phyloP scores from a whole-genome alignment of 1,140 invertebrate genomes.

The Apis cerana region DNA sequence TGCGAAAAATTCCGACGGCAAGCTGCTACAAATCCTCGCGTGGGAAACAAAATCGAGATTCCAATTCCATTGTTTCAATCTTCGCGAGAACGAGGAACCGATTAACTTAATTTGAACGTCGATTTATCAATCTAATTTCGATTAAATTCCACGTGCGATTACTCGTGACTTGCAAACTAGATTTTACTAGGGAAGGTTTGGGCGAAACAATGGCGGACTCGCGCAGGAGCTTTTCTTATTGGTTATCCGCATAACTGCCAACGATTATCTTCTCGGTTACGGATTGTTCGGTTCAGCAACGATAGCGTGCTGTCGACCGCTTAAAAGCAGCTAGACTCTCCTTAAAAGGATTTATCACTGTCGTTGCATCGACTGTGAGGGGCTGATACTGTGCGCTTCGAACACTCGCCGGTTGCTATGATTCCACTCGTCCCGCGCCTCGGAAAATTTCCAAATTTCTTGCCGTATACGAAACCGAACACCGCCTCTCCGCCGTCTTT shows the following conservation, averaged over 20 bases:
- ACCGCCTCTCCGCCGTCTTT: too few species aligned
- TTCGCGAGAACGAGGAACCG: too few species aligned
- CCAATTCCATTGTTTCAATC: too few species aligned
- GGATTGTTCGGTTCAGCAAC: slow-evolving; percentile 51
- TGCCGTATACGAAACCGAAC: neutral
- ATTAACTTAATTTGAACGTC: too few species aligned
- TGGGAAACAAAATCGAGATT: too few species aligned
- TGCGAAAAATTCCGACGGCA: too few species aligned
- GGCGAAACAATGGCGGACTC: slow-evolving; percentile 51
- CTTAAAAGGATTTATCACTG: slow-evolving; percentile 57
- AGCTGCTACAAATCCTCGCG: too few species aligned
- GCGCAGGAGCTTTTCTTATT: slow-evolving; percentile 37
- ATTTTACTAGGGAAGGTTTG: slow-evolving; percentile 56
- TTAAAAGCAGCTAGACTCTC: slow-evolving; percentile 58
- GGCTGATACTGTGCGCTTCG: slow-evolving; percentile 14
- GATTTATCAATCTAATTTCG: neutral
- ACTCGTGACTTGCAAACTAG: slow-evolving; percentile 13
- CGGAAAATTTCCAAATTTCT: slow-evolving; percentile 21
- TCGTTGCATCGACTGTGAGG: slow-evolving; percentile 46
- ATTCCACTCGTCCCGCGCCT: slow-evolving; percentile 26
- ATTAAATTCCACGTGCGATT: slow-evolving; percentile 26
- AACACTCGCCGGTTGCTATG: slow-evolving; percentile 22
- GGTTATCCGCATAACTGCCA: slow-evolving; percentile 60
- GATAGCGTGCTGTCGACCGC: slow-evolving; percentile 45
- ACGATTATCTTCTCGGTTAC: slow-evolving; percentile 57